A percentile compares a stretch with the other conserved stretches of the same genome.
Conservation (phyloP, 2,797 vertebrate species). For the Acanthurus leucopareius region DNA sequence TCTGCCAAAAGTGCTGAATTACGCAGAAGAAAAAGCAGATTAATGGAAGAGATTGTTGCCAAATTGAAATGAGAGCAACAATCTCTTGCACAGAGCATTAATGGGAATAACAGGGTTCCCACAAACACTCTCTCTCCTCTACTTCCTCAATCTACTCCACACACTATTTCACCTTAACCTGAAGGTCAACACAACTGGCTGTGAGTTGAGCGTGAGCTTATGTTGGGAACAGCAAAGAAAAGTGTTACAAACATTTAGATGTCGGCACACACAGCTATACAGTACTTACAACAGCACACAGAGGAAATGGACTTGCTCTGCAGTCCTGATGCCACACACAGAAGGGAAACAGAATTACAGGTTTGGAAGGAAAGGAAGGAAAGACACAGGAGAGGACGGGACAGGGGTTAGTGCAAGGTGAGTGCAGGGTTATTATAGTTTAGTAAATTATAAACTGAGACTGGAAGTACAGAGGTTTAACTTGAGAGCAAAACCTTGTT, state of each 20-base stretch:
- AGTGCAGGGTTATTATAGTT: constrained; percentile 51
- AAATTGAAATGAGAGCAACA: constrained; percentile 47
- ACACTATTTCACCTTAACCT: constrained; percentile 3
- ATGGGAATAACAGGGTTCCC: constrained; percentile 41
- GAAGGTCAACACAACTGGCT: constrained; percentile 14
- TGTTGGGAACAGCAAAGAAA: constrained; percentile 21
- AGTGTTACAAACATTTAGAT: constrained; percentile 51
- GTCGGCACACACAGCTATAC: constrained; percentile 49
- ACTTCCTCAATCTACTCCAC: constrained; percentile 25
- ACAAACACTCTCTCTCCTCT: constrained; percentile 11
- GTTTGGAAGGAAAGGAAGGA: constrained; percentile 51
- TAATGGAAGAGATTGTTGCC: constrained; percentile 47
- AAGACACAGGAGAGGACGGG: constrained; percentile 60
- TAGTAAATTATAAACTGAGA: constrained; percentile 21
- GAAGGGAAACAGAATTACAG: constrained; percentile 62
- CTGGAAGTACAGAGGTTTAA: background rate
- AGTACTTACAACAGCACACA: constrained; percentile 99
- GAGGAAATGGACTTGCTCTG: constrained; percentile 98
- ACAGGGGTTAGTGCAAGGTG: constrained; percentile 56
- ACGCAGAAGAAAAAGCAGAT: constrained; percentile 59
- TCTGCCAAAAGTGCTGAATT: constrained; percentile 56
- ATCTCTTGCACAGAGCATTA: constrained; percentile 29
- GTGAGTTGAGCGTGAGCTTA: constrained; percentile 15
- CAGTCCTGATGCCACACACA: constrained; percentile 92
- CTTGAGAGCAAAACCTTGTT: background rate